Base-by-base conservation (phyloP, 1,140 invertebrate genomes). In the Bombus pyrosoma region DNA sequence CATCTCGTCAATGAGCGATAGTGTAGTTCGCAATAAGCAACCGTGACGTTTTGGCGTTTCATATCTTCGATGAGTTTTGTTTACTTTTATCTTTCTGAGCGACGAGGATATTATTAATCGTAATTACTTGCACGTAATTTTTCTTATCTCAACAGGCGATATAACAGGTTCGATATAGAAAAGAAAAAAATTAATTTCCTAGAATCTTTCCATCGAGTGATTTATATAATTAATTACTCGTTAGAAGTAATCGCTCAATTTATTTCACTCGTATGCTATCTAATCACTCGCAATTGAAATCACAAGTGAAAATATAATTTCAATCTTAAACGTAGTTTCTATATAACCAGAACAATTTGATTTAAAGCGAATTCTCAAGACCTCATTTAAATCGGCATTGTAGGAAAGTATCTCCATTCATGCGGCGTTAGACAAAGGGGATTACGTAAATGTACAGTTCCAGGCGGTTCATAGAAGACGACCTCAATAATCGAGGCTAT, bases 401-500 rank as follows among this genome's bases (percentile, higher is more conserved):
- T 39, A 37, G 53, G 5, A 41, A 81, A 39, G 32, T 62, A 53
- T 39, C 8, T 34, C 25, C 76, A 62, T 85, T 85, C 57, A 53
- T 66, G 15, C 1, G 18, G 25, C 57, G 47, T 78, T 43, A 25
- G 57, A 37, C 39, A 83, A 68, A n/a, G 18, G 43, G 32, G 37
- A 18, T 59, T 53, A n/a, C 22, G 64, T 53, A 71, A 89, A 64
- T 39, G 62, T 64, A 74, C 39, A 57, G 57, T 81, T 89, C 53
- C 74, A 57, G 43, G 59, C 78, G 72, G 32, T 86, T 88, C 80
- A 87, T 83, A 83, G 89, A 88, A 87, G 59, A 68, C 64, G 88
- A 64, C 86, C 83, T 90, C 83, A 86, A 87, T 90, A 83, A 90
- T 85, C 86, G 72, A 90, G 83, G 64, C 68, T 80, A 62, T 68